phyloP scores from a whole-genome alignment of 2,888 invertebrate species.

The Xestia rhomboidea region DNA sequence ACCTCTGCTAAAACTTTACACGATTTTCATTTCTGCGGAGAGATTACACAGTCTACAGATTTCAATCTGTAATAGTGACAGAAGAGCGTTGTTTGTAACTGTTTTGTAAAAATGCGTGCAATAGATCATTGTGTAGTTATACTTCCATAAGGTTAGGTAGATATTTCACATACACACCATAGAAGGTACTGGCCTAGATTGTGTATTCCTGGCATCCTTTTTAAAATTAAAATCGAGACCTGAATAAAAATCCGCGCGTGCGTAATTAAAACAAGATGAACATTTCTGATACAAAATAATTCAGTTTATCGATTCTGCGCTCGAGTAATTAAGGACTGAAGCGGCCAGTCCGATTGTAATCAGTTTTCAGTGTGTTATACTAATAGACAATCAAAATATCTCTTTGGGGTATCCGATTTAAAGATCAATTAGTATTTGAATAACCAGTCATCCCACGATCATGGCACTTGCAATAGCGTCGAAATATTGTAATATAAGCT shows the following conservation, averaged over 20 bases:
- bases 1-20: background rate
- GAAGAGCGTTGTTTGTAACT: too few species aligned
- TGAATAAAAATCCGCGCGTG: conserved; percentile 14
- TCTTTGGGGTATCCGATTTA: background rate
- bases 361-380: conserved; percentile 5
- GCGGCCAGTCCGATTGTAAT: conserved; percentile 17
- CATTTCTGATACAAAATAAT: conserved; percentile 20
- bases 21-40: background rate
- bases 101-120: too few species aligned
- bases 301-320: conserved; percentile 7
- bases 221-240: background rate
- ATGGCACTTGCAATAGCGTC: too few species aligned
- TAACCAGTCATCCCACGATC: too few species aligned
- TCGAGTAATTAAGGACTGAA: conserved; percentile 27
- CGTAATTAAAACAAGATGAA: conserved; percentile 48
- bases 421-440: background rate
- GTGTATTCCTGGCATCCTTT: too few species aligned
- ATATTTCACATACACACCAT: too few species aligned
- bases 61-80: too few species aligned
- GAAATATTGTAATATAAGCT: too few species aligned
- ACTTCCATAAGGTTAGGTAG: too few species aligned
- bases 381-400: conserved; percentile 9
- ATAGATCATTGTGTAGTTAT: too few species aligned
- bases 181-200: too few species aligned
- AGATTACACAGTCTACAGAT: too few species aligned